Evolutionary conservation across 2,888 invertebrate genomes (phyloP), one percentile per base, ranked within the genome.

Genomic region (Cloeon dipterum): DNA sequence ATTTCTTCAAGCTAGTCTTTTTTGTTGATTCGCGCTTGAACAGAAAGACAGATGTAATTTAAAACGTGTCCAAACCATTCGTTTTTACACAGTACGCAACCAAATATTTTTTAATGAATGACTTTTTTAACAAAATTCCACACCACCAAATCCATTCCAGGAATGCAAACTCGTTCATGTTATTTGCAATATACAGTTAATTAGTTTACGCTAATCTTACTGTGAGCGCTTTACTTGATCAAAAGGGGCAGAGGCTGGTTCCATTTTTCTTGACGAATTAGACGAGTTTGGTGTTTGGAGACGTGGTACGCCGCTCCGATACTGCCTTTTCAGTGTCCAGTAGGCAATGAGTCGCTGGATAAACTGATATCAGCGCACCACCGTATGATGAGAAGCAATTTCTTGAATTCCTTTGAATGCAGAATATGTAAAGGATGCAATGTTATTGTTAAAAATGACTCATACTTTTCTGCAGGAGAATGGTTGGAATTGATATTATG

Each of bases 291-390:
- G 33, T 2, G 38, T 73, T 49, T 88, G 88, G 20, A 89, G 59
- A 5, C 94, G 61, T 32, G 98, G 96, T 7, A 94, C 94, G 0
- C 98, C 98, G 51, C 94, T 93, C 35, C 96, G 62, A 42, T 81
- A 79, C 52, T 91, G 88, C 2, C 98, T 61, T 56, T 98, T 98
- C 32, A 96, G 60, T 3, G 89, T 94, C 98, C 98, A 98, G 52
- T 94, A 98, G 1, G 89, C 83, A 38, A 94, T 74, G 11, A 98
- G 62, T 3, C 88, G 66, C 51, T 82, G 81, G 48, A 94, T 74
- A 47, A 96, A 78, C 46, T 79, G 76, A 18, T 79, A 76, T 42
- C 81, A 72, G 48, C 82, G 81, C 17, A 75, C 68, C 40, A 72
- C 58, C 35, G 56, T 57, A 5, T 89, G 81, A 49, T 85, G 55